Evolutionary conservation across 23 tunicate genomes (phyloP).

Genomic region (Styela clava): DNA sequence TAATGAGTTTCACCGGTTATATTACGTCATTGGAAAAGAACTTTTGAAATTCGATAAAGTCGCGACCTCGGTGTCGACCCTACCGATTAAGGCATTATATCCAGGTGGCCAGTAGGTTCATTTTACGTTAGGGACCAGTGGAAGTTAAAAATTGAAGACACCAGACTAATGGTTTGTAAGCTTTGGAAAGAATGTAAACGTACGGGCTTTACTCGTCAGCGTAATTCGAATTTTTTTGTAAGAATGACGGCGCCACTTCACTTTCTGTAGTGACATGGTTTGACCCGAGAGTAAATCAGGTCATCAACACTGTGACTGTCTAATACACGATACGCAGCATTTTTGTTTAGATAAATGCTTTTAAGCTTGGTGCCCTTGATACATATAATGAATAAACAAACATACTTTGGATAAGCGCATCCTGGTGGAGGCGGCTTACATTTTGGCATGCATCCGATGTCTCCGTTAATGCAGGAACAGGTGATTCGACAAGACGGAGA

Average conservation of each 20-base stretch:
- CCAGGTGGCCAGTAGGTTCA: neutral
- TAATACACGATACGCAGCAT: too few relatives aligned
- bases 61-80: neutral
- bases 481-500: conserved; percentile 48
- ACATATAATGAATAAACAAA: too few relatives aligned
- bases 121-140: neutral
- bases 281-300: too few relatives aligned
- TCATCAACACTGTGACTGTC: too few relatives aligned
- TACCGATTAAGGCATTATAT: neutral
- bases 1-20: too few relatives aligned
- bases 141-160: neutral
- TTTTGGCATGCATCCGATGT: conserved; percentile 67
- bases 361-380: too few relatives aligned
- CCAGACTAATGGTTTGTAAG: neutral
- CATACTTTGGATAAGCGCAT: conserved; percentile 64
- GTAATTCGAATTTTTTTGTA: too few relatives aligned
- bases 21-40: neutral
- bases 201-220: too few relatives aligned
- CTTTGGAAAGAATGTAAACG: neutral
- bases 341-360: too few relatives aligned
- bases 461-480: conserved; percentile 80
- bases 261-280: neutral
- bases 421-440: conserved; percentile 62
- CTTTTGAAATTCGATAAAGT: neutral
- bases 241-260: neutral